Percentiles rank a stretch among this genome's conserved stretches.
Conservation (phyloP, 2,113 vertebrate species). For the Xenopus tropicalis region UCB_Xtro_10.0 CM004451.2:61401501-61402000, state of each 20-base stretch:
- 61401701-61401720: conserved; percentile 52
- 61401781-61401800: conserved; percentile 46
- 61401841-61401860: not conserved
- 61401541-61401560: no score
- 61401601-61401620: no score
- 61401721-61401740: conserved; percentile 65
- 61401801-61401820: conserved; percentile 1
- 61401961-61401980: conserved; percentile 18
- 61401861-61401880: not conserved
- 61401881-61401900: not conserved
- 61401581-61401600: no score
- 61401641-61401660: no score
- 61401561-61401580: no score
- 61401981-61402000: not conserved
- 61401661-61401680: no score
- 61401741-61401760: conserved; percentile 59
- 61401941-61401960: conserved; percentile 13
- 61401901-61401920: conserved; percentile 16
- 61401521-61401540: no score
- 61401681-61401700: conserved; percentile 49
- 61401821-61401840: not conserved
- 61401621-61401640: no score
- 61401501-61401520: no score
- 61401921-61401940: conserved; percentile 34
- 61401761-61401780: conserved; percentile 59